These are phyloP conservation scores for Nautilus pompilius DNA, from an alignment of 1,140 invertebrate genomes.

Conservation along the genomic window DNA sequence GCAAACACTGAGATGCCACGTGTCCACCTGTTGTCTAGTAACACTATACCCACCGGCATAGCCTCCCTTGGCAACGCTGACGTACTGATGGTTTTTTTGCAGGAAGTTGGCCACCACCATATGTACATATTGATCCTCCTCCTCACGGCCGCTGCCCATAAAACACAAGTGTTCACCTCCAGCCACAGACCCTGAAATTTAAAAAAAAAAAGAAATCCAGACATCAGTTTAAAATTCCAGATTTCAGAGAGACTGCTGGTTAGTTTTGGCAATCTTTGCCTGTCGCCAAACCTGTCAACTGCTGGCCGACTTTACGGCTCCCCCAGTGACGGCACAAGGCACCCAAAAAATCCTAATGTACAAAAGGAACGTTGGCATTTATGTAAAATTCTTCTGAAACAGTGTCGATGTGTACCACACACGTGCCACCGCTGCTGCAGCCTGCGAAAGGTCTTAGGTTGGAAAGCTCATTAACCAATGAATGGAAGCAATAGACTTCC, in stretches of 20 bases:
- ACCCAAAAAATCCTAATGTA: not conserved
- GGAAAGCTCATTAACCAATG: no score
- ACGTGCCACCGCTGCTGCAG: no score
- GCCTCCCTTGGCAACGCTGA: conserved; percentile 88
- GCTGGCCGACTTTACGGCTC: not conserved
- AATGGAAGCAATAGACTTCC: no score
- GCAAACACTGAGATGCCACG: no score
- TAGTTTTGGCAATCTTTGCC: not conserved
- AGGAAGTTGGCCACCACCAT: conserved; percentile 98
- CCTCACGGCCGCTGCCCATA: conserved; percentile 89
- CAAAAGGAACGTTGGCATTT: no score
- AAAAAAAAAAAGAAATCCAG: not conserved
- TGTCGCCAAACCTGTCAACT: not conserved
- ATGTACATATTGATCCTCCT: conserved; percentile 94
- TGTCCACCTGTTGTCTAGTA: no score
- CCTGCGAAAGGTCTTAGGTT: no score
- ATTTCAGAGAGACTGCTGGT: not conserved
- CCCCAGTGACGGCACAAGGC: not conserved
- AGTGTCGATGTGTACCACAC: no score
- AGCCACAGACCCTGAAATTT: conserved; percentile 67
- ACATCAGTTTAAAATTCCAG: no score
- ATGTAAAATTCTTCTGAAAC: no score
- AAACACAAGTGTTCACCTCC: conserved; percentile 97
- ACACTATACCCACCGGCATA: conserved; percentile 73
- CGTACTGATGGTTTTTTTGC: conserved; percentile 88